A percentile compares a stretch with the other conserved stretches of the same genome.
phyloP scores from a whole-genome alignment of 2,113 vertebrate species.

The Hippocampus abdominalis region DNA sequence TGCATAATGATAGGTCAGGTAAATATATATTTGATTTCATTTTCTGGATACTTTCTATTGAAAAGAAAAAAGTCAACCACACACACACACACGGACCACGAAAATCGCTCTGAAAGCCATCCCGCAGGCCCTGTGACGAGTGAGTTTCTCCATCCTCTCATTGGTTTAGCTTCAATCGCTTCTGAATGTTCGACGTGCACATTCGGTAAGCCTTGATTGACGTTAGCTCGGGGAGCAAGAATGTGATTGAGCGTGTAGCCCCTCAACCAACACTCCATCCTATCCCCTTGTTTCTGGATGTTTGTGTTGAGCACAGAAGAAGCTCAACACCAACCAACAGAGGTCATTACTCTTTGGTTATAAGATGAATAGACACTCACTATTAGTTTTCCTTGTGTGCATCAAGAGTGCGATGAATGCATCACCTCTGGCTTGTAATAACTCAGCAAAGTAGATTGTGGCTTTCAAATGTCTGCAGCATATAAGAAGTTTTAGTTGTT shows the following conservation, averaged over 20 bases:
- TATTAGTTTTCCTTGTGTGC: not conserved
- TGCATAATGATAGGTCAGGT: no score
- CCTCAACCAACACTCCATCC: conserved; percentile 28
- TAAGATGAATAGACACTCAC: conserved; percentile 43
- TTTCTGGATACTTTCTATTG: no score
- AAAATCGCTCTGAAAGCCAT: no score
- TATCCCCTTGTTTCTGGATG: conserved; percentile 43
- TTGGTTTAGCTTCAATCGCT: no score
- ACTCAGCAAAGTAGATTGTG: not conserved
- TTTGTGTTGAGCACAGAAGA: conserved; percentile 34
- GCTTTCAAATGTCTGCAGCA: conserved; percentile 9
- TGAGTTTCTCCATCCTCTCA: no score
- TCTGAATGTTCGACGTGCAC: conserved; percentile 40
- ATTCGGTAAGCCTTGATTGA: conserved; percentile 59
- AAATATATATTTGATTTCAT: no score
- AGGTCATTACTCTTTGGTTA: conserved; percentile 44
- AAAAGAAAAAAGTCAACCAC: no score
- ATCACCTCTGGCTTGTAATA: conserved; percentile 22
- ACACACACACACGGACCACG: no score
- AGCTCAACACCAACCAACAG: conserved; percentile 28
- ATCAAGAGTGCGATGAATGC: conserved; percentile 24
- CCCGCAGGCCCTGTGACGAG: no score
- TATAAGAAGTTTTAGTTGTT: conserved; percentile 16
- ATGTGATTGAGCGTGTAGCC: conserved; percentile 50
- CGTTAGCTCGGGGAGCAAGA: conserved; percentile 55